These are phyloP conservation scores for Gryon sp. DNA, from an alignment of 1,140 invertebrate species.

Conservation along the genomic window DNA sequence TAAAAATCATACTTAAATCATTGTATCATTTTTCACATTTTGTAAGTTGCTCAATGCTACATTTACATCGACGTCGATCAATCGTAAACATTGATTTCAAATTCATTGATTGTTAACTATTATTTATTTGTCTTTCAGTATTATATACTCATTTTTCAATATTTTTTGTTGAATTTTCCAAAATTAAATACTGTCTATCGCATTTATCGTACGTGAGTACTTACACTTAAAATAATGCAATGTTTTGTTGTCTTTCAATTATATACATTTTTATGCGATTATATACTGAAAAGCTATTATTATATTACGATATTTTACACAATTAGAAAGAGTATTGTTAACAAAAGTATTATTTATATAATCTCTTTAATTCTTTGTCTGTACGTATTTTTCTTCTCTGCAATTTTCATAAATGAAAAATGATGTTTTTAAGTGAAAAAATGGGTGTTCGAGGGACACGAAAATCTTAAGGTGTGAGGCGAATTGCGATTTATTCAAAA, in stretches of 20 bases:
- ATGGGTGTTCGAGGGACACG: slow-evolving; percentile 2
- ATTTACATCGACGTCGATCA: slow-evolving; percentile 10
- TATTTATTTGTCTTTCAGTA: slow-evolving; percentile 50
- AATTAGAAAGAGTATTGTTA: slow-evolving; percentile 15
- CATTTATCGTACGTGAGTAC: slow-evolving; percentile 36
- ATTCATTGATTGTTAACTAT: slow-evolving; percentile 1
- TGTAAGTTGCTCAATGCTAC: slow-evolving; percentile 48
- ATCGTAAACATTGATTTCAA: slow-evolving; percentile 4
- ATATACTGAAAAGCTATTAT: background rate
- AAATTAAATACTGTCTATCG: slow-evolving; percentile 5
- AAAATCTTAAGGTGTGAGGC: too few relatives aligned
- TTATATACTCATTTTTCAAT: slow-evolving; percentile 22
- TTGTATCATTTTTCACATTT: too few relatives aligned
- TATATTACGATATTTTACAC: background rate
- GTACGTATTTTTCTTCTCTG: slow-evolving; percentile 14
- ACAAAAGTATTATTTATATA: slow-evolving; percentile 17
- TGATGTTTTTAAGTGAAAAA: slow-evolving; percentile 24
- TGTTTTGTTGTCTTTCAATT: slow-evolving; percentile 4
- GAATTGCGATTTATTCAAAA: background rate
- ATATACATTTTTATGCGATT: slow-evolving; percentile 9
- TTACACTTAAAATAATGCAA: slow-evolving; percentile 7
- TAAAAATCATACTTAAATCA: too few relatives aligned
- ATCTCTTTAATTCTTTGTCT: background rate
- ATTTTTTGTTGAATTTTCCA: background rate
- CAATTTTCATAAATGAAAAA: too few relatives aligned